Evolutionary conservation across 64 coral and sea anemone genomes (phyloP).

Genomic region (Catalaphyllia jardinei): DNA sequence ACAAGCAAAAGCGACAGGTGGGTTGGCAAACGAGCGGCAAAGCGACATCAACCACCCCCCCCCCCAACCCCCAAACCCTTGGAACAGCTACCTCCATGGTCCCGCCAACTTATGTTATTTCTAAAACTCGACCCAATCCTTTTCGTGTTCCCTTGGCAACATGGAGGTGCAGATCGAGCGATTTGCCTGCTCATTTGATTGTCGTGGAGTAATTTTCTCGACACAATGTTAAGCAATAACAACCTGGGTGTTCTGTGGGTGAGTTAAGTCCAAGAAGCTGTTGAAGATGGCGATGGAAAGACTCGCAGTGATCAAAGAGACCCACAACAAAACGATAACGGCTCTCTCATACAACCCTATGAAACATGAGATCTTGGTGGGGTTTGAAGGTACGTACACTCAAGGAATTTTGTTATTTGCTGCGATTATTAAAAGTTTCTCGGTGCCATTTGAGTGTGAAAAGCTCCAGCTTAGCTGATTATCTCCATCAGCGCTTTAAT

Average conservation of each 20-base stretch:
- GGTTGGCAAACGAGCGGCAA: too few relatives aligned
- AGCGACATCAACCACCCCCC: too few relatives aligned
- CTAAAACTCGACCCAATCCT: not conserved
- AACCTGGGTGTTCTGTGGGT: not conserved
- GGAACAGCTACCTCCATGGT: not conserved
- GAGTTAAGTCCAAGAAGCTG: not conserved
- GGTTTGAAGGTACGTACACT: constrained; percentile 82
- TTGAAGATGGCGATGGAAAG: constrained; percentile 91
- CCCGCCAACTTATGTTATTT: not conserved
- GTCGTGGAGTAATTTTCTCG: not conserved
- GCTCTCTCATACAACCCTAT: constrained; percentile 88
- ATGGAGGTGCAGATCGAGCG: not conserved
- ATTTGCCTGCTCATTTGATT: constrained; percentile 9
- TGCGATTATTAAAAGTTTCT: not conserved
- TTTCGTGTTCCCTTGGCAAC: constrained; percentile 25
- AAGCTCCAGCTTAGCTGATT: not conserved
- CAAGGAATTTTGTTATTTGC: not conserved
- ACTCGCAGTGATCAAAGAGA: constrained; percentile 81
- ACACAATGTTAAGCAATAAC: not conserved
- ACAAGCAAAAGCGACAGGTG: too few relatives aligned
- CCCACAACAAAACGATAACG: constrained; percentile 85
- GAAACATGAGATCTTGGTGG: constrained; percentile 91
- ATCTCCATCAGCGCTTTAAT: not conserved
- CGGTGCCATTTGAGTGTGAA: not conserved
- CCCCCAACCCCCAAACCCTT: too few relatives aligned